These are phyloP conservation scores for Calyptommatus sinebrachiatus DNA, from an alignment of 2,113 vertebrate species.

Conservation along the genomic window DNA sequence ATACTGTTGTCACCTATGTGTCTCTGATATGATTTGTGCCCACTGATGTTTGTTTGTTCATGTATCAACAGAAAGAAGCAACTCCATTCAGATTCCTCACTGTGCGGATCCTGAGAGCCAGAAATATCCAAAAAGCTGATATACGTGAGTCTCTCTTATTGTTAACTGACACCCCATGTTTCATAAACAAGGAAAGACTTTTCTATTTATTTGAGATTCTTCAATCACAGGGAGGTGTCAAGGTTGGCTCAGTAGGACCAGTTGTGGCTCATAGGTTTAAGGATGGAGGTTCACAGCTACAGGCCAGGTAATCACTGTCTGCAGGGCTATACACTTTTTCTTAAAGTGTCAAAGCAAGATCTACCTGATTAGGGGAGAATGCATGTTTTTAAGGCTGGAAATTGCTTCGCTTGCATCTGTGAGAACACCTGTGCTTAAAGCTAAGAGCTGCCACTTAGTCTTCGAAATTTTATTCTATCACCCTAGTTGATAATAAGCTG, in stretches of 20 bases:
- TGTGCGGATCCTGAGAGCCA: conserved; percentile 60
- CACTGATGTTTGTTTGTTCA: fast-evolving
- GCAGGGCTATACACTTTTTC: no score
- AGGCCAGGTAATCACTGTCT: no score
- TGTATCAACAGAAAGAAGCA: conserved; percentile 50
- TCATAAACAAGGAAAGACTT: not conserved
- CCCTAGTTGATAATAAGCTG: no score
- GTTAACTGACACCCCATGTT: not conserved
- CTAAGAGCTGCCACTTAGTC: no score
- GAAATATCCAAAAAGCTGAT: conserved; percentile 62
- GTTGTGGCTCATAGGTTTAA: no score
- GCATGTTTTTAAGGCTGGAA: no score
- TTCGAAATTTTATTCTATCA: no score
- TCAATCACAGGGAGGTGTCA: not conserved
- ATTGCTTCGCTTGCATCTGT: no score
- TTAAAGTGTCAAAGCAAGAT: no score
- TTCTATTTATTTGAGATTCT: not conserved
- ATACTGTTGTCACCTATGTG: not conserved
- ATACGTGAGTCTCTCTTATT: conserved; percentile 53
- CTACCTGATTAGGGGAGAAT: no score
- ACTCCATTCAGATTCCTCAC: conserved; percentile 66
- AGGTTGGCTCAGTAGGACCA: not conserved
- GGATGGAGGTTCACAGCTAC: no score
- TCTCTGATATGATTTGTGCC: not conserved
- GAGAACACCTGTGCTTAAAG: no score